These are phyloP conservation scores for Bufo bufo DNA, from an alignment of 2,113 vertebrate genomes.

Conservation along the genomic window DNA sequence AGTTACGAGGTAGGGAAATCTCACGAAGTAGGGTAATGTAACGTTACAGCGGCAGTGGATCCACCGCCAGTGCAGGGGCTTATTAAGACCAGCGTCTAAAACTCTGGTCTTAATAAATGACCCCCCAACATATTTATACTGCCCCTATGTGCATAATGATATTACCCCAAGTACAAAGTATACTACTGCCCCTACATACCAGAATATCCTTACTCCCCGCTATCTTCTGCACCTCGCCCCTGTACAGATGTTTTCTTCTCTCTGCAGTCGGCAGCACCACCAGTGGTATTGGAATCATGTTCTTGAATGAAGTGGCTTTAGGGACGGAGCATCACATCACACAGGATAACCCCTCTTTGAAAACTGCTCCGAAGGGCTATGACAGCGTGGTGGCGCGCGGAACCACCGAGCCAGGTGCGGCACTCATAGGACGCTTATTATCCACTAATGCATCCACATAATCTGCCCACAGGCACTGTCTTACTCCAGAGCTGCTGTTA, in stretches of 20 bases:
- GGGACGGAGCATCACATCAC: conserved; percentile 81
- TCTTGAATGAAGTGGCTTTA: conserved; percentile 87
- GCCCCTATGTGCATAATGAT: too few relatives aligned
- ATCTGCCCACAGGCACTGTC: neutral
- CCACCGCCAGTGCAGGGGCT: too few relatives aligned
- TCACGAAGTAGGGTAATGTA: too few relatives aligned
- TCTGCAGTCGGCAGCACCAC: conserved; percentile 70
- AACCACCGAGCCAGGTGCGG: conserved; percentile 80
- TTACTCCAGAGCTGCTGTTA: too few relatives aligned
- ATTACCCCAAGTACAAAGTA: neutral
- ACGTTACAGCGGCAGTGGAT: too few relatives aligned
- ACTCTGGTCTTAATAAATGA: too few relatives aligned
- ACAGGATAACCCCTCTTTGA: conserved; percentile 64
- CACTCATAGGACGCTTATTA: neutral
- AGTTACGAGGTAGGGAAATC: too few relatives aligned
- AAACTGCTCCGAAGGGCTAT: conserved; percentile 72
- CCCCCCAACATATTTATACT: too few relatives aligned
- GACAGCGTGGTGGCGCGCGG: conserved; percentile 86
- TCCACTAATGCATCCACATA: neutral
- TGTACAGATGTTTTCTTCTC: neutral
- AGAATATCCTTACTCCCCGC: neutral
- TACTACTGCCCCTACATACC: neutral
- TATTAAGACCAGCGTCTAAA: too few relatives aligned
- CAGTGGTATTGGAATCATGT: conserved; percentile 83
- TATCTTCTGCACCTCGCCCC: neutral